These are phyloP conservation scores for Andrena camellia DNA, from an alignment of 2,888 invertebrate species.

Conservation along the genomic window DNA sequence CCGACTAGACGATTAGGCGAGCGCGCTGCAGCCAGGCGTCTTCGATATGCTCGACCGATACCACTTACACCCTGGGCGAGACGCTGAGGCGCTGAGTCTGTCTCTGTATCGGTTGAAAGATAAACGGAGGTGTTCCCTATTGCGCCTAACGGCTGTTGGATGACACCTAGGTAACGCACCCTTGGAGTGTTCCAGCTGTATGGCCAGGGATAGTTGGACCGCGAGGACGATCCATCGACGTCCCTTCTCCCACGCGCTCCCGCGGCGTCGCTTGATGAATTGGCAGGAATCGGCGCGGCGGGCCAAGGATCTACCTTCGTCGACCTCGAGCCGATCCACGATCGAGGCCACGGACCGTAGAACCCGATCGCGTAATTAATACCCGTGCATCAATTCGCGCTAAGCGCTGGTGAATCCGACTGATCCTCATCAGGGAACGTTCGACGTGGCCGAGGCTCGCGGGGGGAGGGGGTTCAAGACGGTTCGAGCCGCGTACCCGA, in stretches of 20 bases:
- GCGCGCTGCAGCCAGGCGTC: slow-evolving; percentile 15
- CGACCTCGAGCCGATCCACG: slow-evolving; percentile 72
- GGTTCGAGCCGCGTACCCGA: slow-evolving; percentile 65
- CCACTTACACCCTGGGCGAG: neutral
- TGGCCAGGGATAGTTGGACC: neutral
- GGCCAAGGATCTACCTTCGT: slow-evolving; percentile 40
- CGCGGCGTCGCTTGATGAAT: slow-evolving; percentile 62
- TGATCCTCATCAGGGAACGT: slow-evolving; percentile 78
- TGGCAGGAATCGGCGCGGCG: slow-evolving; percentile 56
- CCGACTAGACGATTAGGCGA: slow-evolving; percentile 48
- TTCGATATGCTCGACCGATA: neutral
- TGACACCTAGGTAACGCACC: neutral
- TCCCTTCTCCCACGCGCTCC: slow-evolving; percentile 48
- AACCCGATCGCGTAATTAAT: slow-evolving; percentile 81
- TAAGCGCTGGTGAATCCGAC: slow-evolving; percentile 73
- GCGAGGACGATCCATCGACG: slow-evolving; percentile 46
- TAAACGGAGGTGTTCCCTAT: too few relatives aligned
- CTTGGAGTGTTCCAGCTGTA: neutral
- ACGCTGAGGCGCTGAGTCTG: neutral
- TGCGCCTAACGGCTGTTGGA: neutral
- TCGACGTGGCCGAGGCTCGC: slow-evolving; percentile 68
- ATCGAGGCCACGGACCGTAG: slow-evolving; percentile 62
- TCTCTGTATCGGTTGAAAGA: neutral
- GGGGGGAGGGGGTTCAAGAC: slow-evolving; percentile 68
- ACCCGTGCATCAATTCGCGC: slow-evolving; percentile 83